Evolutionary conservation across 2,797 vertebrate genomes (phyloP).

Genomic region (Enteromius mattozi): DNA sequence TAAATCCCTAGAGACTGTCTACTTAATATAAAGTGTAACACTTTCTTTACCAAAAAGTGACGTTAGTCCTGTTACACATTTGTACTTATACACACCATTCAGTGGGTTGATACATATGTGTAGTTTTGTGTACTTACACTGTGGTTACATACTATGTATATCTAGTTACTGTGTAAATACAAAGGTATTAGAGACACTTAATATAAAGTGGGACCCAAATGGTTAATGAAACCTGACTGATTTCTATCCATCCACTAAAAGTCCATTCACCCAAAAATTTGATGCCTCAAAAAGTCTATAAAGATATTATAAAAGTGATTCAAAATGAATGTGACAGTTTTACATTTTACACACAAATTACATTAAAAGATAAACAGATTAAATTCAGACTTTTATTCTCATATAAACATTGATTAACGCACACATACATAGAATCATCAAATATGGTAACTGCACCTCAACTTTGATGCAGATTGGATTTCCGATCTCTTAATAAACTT

Average conservation of each 20-base stretch:
- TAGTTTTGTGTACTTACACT: no score
- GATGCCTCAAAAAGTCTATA: not conserved
- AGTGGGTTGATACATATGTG: no score
- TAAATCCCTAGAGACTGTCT: no score
- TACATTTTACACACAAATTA: no score
- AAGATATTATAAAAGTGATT: not conserved
- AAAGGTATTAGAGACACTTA: no score
- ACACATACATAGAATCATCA: not conserved
- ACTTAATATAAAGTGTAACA: no score
- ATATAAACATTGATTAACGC: not conserved
- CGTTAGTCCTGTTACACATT: no score
- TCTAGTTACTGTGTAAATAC: no score
- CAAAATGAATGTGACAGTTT: not conserved
- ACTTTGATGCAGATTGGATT: not conserved
- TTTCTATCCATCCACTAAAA: not conserved
- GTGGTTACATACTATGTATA: no score
- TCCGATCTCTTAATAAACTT: not conserved
- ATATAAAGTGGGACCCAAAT: no score
- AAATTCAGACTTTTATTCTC: not conserved
- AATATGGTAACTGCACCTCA: not conserved
- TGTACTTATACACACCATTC: no score
- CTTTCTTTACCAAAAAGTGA: no score
- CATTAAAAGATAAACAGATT: not conserved
- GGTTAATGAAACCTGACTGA: not conserved
- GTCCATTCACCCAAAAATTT: not conserved